phyloP scores from a whole-genome alignment of 2,113 vertebrate species.

The Lepus europaeus region DNA sequence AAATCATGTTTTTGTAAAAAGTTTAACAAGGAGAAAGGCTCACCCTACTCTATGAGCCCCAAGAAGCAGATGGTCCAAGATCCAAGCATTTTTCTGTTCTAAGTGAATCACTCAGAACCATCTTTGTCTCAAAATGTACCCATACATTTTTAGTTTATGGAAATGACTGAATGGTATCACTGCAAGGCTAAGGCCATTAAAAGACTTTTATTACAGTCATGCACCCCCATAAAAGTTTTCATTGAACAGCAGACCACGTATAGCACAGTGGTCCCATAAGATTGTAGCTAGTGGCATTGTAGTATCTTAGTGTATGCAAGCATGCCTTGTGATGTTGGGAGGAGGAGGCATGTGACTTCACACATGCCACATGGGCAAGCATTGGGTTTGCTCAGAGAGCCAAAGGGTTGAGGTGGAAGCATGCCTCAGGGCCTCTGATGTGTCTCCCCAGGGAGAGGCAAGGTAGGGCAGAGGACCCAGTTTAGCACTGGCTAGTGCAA shows the following conservation, averaged over 20 bases:
- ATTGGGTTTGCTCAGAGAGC: not conserved
- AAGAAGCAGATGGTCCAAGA: not conserved
- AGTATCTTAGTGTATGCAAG: not conserved
- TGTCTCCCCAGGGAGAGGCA: not conserved
- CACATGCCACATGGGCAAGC: not conserved
- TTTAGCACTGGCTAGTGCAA: not conserved
- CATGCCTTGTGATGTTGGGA: not conserved
- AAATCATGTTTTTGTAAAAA: constrained; percentile 45
- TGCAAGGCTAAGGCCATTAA: not conserved
- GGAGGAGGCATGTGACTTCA: fast-evolving
- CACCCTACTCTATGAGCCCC: not conserved
- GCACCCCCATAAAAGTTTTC: not conserved
- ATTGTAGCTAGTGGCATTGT: not conserved
- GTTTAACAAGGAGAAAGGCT: not conserved
- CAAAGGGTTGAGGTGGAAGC: not conserved
- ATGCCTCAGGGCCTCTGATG: not conserved
- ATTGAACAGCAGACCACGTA: not conserved
- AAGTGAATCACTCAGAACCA: not conserved
- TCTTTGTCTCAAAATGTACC: not conserved
- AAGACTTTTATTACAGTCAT: not conserved
- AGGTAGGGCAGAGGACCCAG: not conserved
- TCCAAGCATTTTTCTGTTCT: not conserved
- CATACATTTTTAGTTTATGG: not conserved
- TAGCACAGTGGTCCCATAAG: not conserved
- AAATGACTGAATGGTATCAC: not conserved